phyloP scores from a whole-genome alignment of 1,140 invertebrate species.

The Drosophila funebris region DNA sequence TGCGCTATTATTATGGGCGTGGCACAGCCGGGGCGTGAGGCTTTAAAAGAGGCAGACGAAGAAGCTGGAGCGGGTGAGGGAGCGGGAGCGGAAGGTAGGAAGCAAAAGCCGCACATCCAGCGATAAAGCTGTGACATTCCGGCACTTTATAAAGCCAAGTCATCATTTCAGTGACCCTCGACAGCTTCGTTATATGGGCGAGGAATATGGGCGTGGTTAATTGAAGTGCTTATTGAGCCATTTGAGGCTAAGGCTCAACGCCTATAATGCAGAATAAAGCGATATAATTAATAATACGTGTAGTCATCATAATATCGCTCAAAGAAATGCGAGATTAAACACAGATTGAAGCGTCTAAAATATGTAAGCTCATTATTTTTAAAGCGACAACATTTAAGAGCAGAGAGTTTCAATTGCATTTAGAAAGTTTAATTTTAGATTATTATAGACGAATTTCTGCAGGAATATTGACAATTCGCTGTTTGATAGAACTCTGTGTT shows the following conservation, averaged over 20 bases:
- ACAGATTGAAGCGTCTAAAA: background rate
- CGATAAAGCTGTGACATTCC: conserved; percentile 4
- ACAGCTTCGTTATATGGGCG: background rate
- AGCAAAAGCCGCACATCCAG: background rate
- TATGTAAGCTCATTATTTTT: background rate
- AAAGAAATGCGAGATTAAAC: conserved; percentile 1
- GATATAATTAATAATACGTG: conserved; percentile 23
- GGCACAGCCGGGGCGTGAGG: background rate
- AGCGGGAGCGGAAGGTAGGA: background rate
- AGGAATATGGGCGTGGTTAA: conserved; percentile 25
- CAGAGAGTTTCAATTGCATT: no score
- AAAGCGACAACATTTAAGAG: background rate
- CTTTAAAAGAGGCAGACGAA: background rate
- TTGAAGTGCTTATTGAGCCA: conserved; percentile 35
- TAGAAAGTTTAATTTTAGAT: no score
- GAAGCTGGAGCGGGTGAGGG: background rate
- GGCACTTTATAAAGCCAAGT: background rate
- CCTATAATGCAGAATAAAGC: conserved; percentile 9
- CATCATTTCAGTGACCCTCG: background rate
- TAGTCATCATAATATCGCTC: conserved; percentile 12
- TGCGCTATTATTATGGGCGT: conserved; percentile 1
- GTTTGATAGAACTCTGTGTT: no score
- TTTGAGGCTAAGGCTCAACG: conserved; percentile 2
- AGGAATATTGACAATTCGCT: no score
- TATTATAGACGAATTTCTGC: no score